A percentile compares a stretch with the other conserved stretches of the same genome.
Evolutionary conservation across 2,888 invertebrate species (phyloP).

Genomic region (Petrolisthes cinctipes): DNA sequence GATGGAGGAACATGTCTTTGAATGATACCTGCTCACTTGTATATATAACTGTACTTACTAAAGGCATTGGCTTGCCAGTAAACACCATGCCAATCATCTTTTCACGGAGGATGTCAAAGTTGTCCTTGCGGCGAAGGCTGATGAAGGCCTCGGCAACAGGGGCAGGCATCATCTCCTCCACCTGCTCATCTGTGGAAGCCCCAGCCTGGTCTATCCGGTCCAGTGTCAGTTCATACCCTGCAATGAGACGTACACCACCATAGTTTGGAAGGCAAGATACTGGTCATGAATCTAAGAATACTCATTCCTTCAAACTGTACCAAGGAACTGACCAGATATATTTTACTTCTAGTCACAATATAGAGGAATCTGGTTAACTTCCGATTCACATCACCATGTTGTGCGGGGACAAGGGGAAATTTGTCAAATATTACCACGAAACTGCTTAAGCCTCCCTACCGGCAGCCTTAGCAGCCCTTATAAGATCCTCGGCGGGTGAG

Average conservation of each 20-base stretch:
- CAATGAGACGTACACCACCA: background rate
- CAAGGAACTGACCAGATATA: background rate
- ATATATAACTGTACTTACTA: conserved; percentile 38
- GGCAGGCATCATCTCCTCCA: conserved; percentile 50
- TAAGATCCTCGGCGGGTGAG: conserved; percentile 51
- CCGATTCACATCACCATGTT: too few relatives aligned
- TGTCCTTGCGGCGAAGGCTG: conserved; percentile 38
- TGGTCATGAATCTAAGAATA: background rate
- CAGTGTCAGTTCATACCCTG: conserved; percentile 55
- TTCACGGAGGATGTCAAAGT: conserved; percentile 49
- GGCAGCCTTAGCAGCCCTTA: conserved; percentile 40
- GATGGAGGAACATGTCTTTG: too few relatives aligned
- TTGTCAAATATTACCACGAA: too few relatives aligned
- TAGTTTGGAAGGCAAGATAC: background rate
- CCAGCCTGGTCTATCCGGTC: conserved; percentile 48
- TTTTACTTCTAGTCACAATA: background rate
- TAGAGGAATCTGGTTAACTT: too few relatives aligned
- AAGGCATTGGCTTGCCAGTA: conserved; percentile 47
- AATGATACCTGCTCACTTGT: background rate
- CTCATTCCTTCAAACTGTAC: background rate
- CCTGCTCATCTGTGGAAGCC: conserved; percentile 45
- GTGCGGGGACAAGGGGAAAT: too few relatives aligned
- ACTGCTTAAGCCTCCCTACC: conserved; percentile 13
- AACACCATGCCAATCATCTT: conserved; percentile 64
- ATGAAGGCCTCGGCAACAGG: conserved; percentile 62